phyloP scores from a whole-genome alignment of 1,140 invertebrate genomes.

The Papilio aristodemus region DNA sequence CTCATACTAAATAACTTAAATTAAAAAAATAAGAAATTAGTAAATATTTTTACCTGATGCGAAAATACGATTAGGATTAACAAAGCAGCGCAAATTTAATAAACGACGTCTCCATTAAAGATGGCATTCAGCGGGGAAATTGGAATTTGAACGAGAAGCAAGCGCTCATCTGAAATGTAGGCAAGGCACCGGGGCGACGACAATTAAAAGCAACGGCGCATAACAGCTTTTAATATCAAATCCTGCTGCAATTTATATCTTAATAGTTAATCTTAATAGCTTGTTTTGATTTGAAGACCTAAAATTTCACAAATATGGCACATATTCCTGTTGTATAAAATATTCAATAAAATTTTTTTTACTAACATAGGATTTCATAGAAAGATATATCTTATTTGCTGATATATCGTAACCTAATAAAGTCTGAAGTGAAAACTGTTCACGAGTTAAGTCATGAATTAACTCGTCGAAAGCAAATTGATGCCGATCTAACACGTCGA shows the following conservation, averaged over 20 bases:
- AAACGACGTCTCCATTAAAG: conserved; percentile 19
- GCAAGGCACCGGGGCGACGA: conserved; percentile 7
- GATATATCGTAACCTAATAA: no score
- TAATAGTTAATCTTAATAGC: no score
- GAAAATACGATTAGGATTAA: conserved; percentile 15
- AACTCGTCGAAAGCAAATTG: neutral
- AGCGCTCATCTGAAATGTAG: neutral
- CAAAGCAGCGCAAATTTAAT: conserved; percentile 13
- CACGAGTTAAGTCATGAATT: neutral
- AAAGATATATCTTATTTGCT: no score
- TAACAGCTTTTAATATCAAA: conserved; percentile 14
- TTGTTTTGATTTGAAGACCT: no score
- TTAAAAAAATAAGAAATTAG: no score
- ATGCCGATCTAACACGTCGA: neutral
- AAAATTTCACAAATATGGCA: no score
- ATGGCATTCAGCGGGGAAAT: conserved; percentile 21
- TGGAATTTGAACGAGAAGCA: conserved; percentile 20
- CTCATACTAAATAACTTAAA: no score
- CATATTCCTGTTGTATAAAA: no score
- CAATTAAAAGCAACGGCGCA: conserved; percentile 14
- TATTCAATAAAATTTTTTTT: no score
- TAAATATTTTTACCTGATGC: neutral
- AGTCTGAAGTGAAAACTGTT: neutral
- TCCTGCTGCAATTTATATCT: conserved; percentile 2
- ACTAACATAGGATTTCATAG: no score